Percentiles rank a stretch among this genome's conserved stretches.
Evolutionary conservation across 53 echinoderm and acorn worm species (phyloP).

Genomic region (Actinopyga echinites): DNA sequence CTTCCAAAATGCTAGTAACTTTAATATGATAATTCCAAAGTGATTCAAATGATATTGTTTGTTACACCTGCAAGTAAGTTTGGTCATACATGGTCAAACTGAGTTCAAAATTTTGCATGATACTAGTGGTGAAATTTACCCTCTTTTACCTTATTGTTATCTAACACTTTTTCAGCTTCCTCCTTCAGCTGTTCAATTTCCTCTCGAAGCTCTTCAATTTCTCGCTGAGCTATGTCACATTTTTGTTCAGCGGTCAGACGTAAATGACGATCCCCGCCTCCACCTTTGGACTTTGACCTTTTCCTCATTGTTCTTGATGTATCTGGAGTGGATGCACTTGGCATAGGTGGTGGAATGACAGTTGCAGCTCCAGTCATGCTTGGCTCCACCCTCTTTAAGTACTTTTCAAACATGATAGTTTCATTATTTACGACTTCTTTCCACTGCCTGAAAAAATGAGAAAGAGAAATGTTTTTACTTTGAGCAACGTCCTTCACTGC

Average conservation of each 20-base stretch:
- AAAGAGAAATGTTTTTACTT: no score
- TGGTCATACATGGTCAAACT: background rate
- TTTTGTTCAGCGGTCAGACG: slow-evolving; percentile 94
- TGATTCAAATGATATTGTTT: no score
- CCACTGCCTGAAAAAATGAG: slow-evolving; percentile 58
- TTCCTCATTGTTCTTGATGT: slow-evolving; percentile 81
- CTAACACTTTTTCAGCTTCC: slow-evolving; percentile 91
- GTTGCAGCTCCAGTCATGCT: slow-evolving; percentile 78
- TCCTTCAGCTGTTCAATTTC: slow-evolving; percentile 98
- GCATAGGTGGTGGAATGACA: slow-evolving; percentile 62
- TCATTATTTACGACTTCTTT: slow-evolving; percentile 87
- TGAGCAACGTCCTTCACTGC: no score
- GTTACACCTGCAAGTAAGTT: no score
- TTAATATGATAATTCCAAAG: no score
- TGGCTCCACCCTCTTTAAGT: slow-evolving; percentile 95
- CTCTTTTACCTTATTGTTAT: slow-evolving; percentile 81
- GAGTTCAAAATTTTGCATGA: background rate
- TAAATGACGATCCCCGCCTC: slow-evolving; percentile 90
- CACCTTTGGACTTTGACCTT: slow-evolving; percentile 91
- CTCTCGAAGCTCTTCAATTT: slow-evolving; percentile 94
- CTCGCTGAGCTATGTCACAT: slow-evolving; percentile 97
- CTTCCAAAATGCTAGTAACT: no score
- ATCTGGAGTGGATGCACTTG: slow-evolving; percentile 86
- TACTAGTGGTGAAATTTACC: no score
- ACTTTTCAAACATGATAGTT: slow-evolving; percentile 97